Percentiles rank a stretch among this genome's conserved stretches.
Conservation (phyloP, 2,797 vertebrate genomes). For the Vespertilio murinus region DNA sequence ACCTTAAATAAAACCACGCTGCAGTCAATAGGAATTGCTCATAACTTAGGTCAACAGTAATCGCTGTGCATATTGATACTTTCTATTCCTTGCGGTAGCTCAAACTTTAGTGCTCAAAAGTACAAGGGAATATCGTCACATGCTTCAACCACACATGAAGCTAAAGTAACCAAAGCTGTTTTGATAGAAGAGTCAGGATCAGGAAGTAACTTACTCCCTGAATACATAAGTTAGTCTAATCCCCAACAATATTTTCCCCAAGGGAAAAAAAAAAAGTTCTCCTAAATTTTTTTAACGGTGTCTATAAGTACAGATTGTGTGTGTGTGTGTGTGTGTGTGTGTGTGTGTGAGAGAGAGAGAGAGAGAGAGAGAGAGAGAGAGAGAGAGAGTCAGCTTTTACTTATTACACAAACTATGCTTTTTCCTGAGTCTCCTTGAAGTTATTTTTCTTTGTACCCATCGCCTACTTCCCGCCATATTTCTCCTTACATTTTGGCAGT, state of each 20-base stretch:
- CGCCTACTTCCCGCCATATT: neutral
- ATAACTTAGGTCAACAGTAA: neutral
- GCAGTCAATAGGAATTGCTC: neutral
- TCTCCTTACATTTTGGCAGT: neutral
- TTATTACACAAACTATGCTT: neutral
- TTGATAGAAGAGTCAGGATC: neutral
- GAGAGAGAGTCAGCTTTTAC: neutral
- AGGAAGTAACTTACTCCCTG: neutral
- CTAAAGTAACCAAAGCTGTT: neutral
- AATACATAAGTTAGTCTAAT: neutral
- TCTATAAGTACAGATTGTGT: neutral
- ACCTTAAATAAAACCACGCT: conserved; percentile 1
- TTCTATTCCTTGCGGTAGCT: neutral
- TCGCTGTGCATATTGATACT: neutral
- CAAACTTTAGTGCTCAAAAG: neutral
- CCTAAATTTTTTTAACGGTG: neutral
- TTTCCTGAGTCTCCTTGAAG: neutral
- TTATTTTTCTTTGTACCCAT: neutral
- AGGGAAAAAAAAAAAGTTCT: neutral
- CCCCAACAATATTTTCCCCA: neutral
- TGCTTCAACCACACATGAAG: neutral
- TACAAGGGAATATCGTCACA: neutral
- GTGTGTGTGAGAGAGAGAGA: neutral
- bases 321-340: neutral
- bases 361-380: no score